Evolutionary conservation across 2,888 invertebrate species (phyloP).

Genomic region (Stramonita haemastoma): DNA sequence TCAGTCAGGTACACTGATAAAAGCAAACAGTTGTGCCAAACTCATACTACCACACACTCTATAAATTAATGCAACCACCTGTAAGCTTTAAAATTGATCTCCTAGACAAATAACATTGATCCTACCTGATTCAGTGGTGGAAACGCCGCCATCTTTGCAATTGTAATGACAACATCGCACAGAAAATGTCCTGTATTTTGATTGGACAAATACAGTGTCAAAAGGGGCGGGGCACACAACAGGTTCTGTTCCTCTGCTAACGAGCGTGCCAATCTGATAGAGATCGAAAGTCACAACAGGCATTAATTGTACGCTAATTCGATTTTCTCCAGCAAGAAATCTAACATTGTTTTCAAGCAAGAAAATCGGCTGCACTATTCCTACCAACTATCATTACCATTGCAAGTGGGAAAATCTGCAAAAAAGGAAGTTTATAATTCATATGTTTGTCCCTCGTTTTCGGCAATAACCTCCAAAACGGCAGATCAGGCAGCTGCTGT

Average conservation of each 20-base stretch:
- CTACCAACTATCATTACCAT: too few relatives aligned
- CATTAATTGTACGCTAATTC: too few relatives aligned
- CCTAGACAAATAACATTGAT: not conserved
- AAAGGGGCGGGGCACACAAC: slow-evolving; percentile 5
- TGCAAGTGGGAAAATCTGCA: too few relatives aligned
- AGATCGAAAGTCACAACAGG: too few relatives aligned
- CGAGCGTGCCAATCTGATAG: not conserved
- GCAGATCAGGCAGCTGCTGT: too few relatives aligned
- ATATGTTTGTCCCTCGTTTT: too few relatives aligned
- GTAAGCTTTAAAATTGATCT: not conserved
- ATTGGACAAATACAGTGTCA: slow-evolving; percentile 35
- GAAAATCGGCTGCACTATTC: too few relatives aligned
- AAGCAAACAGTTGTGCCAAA: not conserved
- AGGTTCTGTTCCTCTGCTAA: not conserved
- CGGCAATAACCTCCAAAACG: too few relatives aligned
- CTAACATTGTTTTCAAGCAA: too few relatives aligned
- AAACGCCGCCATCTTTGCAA: slow-evolving; percentile 64
- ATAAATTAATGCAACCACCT: not conserved
- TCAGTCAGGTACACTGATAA: not conserved
- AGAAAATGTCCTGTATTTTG: slow-evolving; percentile 20
- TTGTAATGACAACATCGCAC: slow-evolving; percentile 34
- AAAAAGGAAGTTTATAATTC: too few relatives aligned
- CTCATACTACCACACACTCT: not conserved
- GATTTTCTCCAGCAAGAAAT: too few relatives aligned
- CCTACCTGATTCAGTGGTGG: slow-evolving; percentile 69